phyloP scores from a whole-genome alignment of 2,113 vertebrate species.

The Phocoena sinus region DNA sequence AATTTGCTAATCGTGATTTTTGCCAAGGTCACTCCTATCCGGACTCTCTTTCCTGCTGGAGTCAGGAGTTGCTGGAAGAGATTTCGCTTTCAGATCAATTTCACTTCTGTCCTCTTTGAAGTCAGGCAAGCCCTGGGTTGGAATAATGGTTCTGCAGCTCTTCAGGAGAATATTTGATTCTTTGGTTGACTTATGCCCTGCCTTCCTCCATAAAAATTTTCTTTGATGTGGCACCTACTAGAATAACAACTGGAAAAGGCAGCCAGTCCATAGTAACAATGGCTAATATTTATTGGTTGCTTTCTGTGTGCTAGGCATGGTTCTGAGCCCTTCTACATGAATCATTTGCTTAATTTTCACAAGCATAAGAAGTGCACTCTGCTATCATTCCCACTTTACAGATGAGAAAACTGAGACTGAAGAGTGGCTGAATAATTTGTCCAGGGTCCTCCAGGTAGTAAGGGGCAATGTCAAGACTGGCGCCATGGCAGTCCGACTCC shows the following conservation, averaged over 20 bases:
- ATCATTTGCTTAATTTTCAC: not conserved
- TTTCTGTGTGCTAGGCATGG: not conserved
- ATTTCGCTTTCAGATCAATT: slow-evolving; percentile 23
- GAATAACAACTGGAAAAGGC: not conserved
- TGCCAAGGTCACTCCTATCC: not conserved
- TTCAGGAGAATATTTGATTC: not conserved
- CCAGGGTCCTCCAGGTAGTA: not conserved
- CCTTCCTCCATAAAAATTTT: not conserved
- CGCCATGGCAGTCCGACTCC: not conserved
- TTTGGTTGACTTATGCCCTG: not conserved
- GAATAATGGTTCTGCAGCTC: not conserved
- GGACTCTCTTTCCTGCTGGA: not conserved
- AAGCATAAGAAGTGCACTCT: not conserved
- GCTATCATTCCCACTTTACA: not conserved
- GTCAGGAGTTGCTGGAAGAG: not conserved
- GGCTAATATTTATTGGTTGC: not conserved
- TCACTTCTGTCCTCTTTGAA: slow-evolving; percentile 4
- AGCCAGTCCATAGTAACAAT: not conserved
- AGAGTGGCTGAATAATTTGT: not conserved
- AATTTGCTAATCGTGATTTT: not conserved
- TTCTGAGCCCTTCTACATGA: not conserved
- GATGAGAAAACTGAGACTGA: not conserved
- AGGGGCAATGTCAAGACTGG: not conserved
- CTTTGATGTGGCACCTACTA: not conserved
- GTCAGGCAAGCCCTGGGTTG: slow-evolving; percentile 1